Base-by-base conservation (phyloP, 1,140 invertebrate genomes). In the Nilaparvata lugens region DNA sequence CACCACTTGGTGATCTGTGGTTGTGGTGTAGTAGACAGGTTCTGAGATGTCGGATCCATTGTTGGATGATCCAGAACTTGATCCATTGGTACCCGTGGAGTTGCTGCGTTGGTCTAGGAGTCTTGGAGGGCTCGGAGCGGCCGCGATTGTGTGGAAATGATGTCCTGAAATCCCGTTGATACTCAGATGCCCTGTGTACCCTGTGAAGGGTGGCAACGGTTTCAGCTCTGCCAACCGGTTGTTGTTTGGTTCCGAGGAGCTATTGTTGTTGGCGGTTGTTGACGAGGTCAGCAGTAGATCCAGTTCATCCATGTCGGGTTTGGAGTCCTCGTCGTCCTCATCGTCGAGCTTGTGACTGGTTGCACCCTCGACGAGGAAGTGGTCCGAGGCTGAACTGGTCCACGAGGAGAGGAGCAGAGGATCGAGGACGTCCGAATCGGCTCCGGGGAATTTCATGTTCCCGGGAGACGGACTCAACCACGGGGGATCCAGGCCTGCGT, bases 131-230 rank as follows among this genome's bases (percentile, higher is more conserved):
- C 24, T 74, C 70, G 19, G 72, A 61, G 76, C 61, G 21, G 72
- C 62, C 3, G 88, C 85, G 73, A 91, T 88, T 63, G 88, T 83
- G 72, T 91, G 87, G 74, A 88, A 89, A 69, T 92, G 88, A 69
- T 89, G 87, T n/a, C 89, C 86, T 51, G 87, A 83, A 68, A 91
- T 89, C 19, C 88, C 87, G 75, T 91, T 89, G 70, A 89, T 89
- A 64, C 83, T 88, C 25, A 89, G 75, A 67, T 89, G 87, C 1
- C 86, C 87, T 2, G 87, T 91, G 75, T 89, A 91, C 13, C 85
- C 86, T 14, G 88, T 89, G 72, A 92, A 92, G 0, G 90, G 89
- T 0, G 89, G 89, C 61, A 94, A 75, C 0, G 91, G 91, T 70
- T 93, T 93, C 52, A 93, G 76, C 68, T 93, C 90, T 4, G 89